Percentiles rank a stretch among this genome's conserved stretches.
Conservation (phyloP, 2,888 invertebrate genomes). For the Fissipunctia ypsillon region DNA sequence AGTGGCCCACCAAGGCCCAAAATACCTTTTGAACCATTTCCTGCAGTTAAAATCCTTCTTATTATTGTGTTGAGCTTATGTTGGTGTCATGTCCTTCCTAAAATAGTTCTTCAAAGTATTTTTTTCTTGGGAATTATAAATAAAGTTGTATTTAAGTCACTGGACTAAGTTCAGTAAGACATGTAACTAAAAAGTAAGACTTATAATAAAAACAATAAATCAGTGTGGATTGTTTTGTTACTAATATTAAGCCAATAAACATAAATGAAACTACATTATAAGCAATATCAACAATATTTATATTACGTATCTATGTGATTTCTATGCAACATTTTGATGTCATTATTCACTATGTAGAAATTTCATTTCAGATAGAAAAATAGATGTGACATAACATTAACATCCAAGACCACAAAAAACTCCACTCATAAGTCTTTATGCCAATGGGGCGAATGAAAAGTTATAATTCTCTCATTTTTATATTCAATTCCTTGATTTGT, state of each 20-base stretch:
- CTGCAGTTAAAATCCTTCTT: not conserved
- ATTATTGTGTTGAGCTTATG: not conserved
- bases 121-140: not conserved
- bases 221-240: too few species aligned
- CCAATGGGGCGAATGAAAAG: slow-evolving; percentile 61
- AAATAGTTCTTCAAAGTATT: not conserved
- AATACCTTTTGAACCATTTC: not conserved
- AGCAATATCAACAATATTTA: slow-evolving; percentile 90
- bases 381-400: slow-evolving; percentile 85
- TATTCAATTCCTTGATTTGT: slow-evolving; percentile 70
- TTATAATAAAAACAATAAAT: not conserved
- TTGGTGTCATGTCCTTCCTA: not conserved
- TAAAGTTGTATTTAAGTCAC: slow-evolving; percentile 9
- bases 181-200: slow-evolving; percentile 1
- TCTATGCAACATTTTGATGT: slow-evolving; percentile 83
- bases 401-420: slow-evolving; percentile 78
- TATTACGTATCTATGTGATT: slow-evolving; percentile 83
- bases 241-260: too few species aligned
- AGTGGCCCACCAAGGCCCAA: too few species aligned
- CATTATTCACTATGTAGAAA: slow-evolving; percentile 76
- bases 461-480: slow-evolving; percentile 54
- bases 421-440: slow-evolving; percentile 48
- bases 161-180: not conserved
- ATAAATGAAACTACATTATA: slow-evolving; percentile 82
- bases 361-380: slow-evolving; percentile 85